Evolutionary conservation across 2,113 vertebrate species (phyloP).

Genomic region (Manacus vitellinus): DNA sequence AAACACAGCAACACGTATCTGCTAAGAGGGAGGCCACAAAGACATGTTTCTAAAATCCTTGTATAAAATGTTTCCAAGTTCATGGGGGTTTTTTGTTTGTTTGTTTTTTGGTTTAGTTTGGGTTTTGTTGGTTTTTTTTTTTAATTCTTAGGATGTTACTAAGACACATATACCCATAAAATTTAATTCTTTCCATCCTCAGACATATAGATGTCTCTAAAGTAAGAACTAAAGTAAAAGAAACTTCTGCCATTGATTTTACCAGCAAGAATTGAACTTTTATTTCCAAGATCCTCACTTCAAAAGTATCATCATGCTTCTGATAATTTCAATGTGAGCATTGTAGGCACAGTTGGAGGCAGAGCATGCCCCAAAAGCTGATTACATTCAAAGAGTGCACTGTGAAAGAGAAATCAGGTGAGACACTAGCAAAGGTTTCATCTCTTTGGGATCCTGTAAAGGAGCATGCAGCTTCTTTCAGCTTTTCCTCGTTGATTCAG

Average conservation of each 20-base stretch:
- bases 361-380: constrained; percentile 7
- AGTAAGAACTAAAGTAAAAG: background rate
- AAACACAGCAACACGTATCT: background rate
- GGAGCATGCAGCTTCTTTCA: background rate
- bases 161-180: background rate
- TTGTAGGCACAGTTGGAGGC: constrained; percentile 3
- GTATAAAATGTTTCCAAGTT: background rate
- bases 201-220: background rate
- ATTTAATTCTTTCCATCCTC: background rate
- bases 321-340: constrained; percentile 7
- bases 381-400: background rate
- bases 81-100: no score
- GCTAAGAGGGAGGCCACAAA: background rate
- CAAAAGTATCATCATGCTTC: background rate
- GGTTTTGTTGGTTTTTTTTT: no score
- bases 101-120: no score
- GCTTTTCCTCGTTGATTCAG: background rate
- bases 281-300: background rate
- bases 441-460: constrained; percentile 5
- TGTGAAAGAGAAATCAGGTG: constrained; percentile 9
- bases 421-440: background rate
- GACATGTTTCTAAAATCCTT: background rate
- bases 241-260: background rate
- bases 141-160: background rate
- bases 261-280: background rate